These are phyloP conservation scores for Illadopsis cleaveri DNA, from an alignment of 2,113 vertebrate species.

Conservation along the genomic window DNA sequence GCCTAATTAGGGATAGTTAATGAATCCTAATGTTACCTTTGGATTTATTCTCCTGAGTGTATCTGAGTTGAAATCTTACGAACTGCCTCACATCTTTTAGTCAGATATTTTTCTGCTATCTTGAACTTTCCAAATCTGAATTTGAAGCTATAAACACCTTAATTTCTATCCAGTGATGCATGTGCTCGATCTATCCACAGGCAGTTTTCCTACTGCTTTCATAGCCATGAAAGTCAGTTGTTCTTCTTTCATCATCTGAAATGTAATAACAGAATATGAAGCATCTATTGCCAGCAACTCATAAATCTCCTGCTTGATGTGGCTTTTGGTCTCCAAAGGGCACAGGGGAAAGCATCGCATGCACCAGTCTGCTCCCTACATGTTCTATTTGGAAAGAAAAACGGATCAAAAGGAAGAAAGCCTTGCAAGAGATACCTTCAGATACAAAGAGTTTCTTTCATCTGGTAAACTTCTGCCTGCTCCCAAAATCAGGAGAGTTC, in stretches of 20 bases:
- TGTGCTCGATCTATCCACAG: conserved; percentile 37
- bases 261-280: conserved; percentile 55
- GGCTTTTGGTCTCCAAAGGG: conserved; percentile 53
- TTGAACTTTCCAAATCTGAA: conserved; percentile 50
- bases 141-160: conserved; percentile 32
- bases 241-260: conserved; percentile 61
- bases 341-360: not conserved
- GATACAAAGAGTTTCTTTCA: conserved; percentile 11
- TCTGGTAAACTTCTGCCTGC: not conserved
- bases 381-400: conserved; percentile 25
- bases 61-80: conserved; percentile 24
- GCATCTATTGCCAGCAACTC: conserved; percentile 60
- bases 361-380: conserved; percentile 8
- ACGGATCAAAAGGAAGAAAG: conserved; percentile 55
- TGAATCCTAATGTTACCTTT: conserved; percentile 48
- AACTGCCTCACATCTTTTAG: conserved; percentile 35
- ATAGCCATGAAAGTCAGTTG: conserved; percentile 40
- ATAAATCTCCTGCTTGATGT: conserved; percentile 63
- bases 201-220: conserved; percentile 46
- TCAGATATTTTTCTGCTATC: conserved; percentile 45
- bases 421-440: conserved; percentile 18
- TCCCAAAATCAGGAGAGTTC: not conserved
- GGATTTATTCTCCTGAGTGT: conserved; percentile 32
- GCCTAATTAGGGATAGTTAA: conserved; percentile 46
- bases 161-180: conserved; percentile 10